Base-by-base conservation (phyloP, 2,113 vertebrate species). In the Barnardius zonarius region DNA sequence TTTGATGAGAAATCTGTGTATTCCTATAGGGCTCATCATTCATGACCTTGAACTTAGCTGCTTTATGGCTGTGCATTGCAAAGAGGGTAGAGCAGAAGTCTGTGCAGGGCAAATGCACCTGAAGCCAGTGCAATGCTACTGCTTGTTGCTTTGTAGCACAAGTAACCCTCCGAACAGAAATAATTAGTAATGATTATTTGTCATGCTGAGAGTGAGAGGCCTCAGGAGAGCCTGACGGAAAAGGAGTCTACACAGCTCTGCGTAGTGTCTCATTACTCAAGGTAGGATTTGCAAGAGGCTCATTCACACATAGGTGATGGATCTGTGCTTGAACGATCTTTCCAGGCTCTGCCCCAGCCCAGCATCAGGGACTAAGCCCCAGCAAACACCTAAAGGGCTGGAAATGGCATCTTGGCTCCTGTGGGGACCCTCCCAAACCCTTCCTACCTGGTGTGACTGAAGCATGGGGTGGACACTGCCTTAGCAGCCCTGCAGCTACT, bases 381-480 rank as follows among this genome's bases (percentile, higher is more conserved):
- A 35, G 31, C 44, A 67, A 67, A 28, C 44, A 44, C 12, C 44
- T 5, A 1, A 11, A 57, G 24, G 49, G 35, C 59, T 74, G 35
- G 31, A 57, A 41, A 15, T 4, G 3, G n/a, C 7, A 11, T 31
- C 46, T 17, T 10, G 49, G 3, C 14, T 63, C 30, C 46, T 33
- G 69, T 5, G 33, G 11, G 12, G 11, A 59, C 25, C 44, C n/a
- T 61, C 5, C 6, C 9, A 48, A 18, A 3, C 49, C 5, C 17
- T 10, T 3, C 13, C 28, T 19, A 2, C 1, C 17, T 33, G 7
- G 0, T 3, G 46, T 6, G 43, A 33, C 30, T 3, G 5, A 44
- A 2, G 31, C 1, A 20, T 30, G 10, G 43, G 17, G 44, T 6
- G 27, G 43, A 27, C 54, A 0, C 43, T 16, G 46, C 1, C 63